A percentile compares a stretch with the other conserved stretches of the same genome.
Conservation (phyloP, 2,888 invertebrate genomes). For the Xestia sexstrigata region DNA sequence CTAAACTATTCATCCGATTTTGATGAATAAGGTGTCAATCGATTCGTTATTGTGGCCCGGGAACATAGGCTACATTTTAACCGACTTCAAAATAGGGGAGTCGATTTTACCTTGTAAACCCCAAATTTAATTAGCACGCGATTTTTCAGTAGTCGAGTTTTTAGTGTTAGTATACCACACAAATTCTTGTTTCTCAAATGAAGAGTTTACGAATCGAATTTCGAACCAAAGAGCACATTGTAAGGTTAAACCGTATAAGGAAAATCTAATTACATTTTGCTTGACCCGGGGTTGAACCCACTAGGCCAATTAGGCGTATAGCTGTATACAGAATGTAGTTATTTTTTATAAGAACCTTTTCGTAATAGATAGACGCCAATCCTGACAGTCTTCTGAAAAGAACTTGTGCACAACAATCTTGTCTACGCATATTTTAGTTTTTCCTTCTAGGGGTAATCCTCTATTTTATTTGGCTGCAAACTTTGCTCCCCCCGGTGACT, state of each 20-base stretch:
- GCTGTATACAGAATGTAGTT: constrained; percentile 31
- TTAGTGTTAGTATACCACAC: no score
- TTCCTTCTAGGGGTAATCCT: neutral
- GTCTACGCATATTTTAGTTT: constrained; percentile 2
- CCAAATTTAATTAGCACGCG: no score
- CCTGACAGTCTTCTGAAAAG: neutral
- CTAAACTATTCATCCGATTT: no score
- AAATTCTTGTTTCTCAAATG: constrained; percentile 1
- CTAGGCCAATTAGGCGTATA: constrained; percentile 45
- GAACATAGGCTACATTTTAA: no score
- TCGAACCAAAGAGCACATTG: constrained; percentile 24
- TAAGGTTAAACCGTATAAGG: constrained; percentile 40
- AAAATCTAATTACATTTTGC: constrained; percentile 46
- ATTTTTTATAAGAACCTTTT: constrained; percentile 13
- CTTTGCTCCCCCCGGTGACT: neutral
- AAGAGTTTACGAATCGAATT: constrained; percentile 39
- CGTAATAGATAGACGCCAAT: neutral
- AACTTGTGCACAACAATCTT: neutral
- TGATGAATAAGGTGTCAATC: no score
- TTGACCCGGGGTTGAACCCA: constrained; percentile 41
- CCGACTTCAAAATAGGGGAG: no score
- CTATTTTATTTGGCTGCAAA: constrained; percentile 13
- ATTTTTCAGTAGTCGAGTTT: no score
- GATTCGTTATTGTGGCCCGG: no score
- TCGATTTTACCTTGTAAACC: no score